These are phyloP conservation scores for Lepidurus couesii DNA, from an alignment of 1,140 invertebrate genomes.

Conservation along the genomic window DNA sequence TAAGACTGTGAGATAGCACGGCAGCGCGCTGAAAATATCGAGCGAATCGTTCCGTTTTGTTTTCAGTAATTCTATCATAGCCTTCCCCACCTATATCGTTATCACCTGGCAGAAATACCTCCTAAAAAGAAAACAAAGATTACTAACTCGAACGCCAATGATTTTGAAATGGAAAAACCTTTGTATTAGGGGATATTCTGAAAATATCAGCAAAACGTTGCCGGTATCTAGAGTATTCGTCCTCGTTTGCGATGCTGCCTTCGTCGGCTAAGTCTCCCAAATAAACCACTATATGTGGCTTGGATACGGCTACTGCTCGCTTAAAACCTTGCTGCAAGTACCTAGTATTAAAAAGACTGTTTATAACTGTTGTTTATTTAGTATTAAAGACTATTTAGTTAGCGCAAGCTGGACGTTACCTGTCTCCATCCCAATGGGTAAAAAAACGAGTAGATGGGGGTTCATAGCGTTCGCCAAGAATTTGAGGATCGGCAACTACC, in stretches of 20 bases:
- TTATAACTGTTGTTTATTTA: no score
- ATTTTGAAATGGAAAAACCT: background rate
- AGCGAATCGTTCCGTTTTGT: conserved; percentile 66
- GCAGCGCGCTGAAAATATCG: background rate
- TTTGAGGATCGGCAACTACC: conserved; percentile 11
- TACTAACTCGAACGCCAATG: background rate
- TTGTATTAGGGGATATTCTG: background rate
- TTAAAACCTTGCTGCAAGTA: conserved; percentile 74
- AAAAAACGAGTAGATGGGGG: background rate
- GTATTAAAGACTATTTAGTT: no score
- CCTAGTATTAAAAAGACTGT: conserved; percentile 48
- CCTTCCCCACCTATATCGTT: conserved; percentile 91
- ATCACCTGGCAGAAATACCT: conserved; percentile 82
- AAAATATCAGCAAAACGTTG: conserved; percentile 61
- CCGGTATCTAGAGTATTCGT: conserved; percentile 64
- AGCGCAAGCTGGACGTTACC: background rate
- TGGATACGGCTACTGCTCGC: conserved; percentile 60
- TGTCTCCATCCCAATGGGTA: conserved; percentile 25
- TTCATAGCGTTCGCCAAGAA: background rate
- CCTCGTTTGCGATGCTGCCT: conserved; percentile 65
- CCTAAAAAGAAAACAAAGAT: conserved; percentile 48
- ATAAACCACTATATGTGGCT: conserved; percentile 80
- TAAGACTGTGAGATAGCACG: background rate
- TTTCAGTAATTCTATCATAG: conserved; percentile 60
- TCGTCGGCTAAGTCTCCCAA: conserved; percentile 90